Evolutionary conservation across 2,888 invertebrate genomes (phyloP).

Genomic region (Eumacrocentrus americanus): DNA sequence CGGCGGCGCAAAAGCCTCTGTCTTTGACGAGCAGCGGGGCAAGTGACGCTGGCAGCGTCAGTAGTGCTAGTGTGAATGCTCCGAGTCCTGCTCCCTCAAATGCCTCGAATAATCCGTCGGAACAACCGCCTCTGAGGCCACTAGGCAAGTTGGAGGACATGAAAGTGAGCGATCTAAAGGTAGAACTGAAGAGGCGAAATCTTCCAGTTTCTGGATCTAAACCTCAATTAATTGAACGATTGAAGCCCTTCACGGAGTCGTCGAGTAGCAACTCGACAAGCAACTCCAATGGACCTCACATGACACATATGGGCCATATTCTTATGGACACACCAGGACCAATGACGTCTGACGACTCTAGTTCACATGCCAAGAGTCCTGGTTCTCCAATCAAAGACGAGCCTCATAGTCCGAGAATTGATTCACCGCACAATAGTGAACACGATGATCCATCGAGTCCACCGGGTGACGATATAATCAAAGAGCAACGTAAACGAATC

Average conservation of each 20-base stretch:
- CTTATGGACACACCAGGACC: conserved; percentile 61
- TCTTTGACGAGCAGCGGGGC: conserved; percentile 56
- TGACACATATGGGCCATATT: conserved; percentile 61
- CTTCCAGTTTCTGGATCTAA: conserved; percentile 96
- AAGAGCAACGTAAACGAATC: conserved; percentile 85
- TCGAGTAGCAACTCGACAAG: conserved; percentile 49
- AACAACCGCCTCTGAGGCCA: conserved; percentile 61
- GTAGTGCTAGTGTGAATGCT: conserved; percentile 52
- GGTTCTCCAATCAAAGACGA: conserved; percentile 55
- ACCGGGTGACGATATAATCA: conserved; percentile 75
- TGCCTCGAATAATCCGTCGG: conserved; percentile 53
- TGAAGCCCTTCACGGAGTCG: conserved; percentile 73
- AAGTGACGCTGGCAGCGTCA: conserved; percentile 60
- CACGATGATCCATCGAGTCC: conserved; percentile 63
- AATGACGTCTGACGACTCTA: conserved; percentile 56
- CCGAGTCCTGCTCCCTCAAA: conserved; percentile 57
- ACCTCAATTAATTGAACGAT: conserved; percentile 89
- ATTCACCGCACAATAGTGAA: conserved; percentile 59
- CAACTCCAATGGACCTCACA: conserved; percentile 55
- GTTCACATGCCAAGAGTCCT: conserved; percentile 55
- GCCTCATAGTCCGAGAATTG: conserved; percentile 55
- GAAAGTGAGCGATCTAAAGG: conserved; percentile 91
- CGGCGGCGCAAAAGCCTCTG: conserved; percentile 70
- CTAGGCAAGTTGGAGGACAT: conserved; percentile 85
- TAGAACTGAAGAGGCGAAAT: conserved; percentile 91